phyloP scores from a whole-genome alignment of 1,140 invertebrate species.

The Drosophila bipectinata region DNA sequence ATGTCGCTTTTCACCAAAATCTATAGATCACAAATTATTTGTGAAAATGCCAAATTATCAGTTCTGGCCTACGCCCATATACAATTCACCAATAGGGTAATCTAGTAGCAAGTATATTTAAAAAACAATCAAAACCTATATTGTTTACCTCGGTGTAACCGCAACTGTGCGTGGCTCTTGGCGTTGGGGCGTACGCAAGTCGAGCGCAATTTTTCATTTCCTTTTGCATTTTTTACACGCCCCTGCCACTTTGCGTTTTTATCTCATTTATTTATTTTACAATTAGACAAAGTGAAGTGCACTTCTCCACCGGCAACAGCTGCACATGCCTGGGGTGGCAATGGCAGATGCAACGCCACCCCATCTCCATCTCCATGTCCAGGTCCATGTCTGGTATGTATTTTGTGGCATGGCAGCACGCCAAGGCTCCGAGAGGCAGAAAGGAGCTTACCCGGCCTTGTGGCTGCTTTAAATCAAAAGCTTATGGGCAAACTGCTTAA shows the following conservation, averaged over 20 bases:
- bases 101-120: no score
- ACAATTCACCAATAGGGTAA: background rate
- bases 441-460: slow-evolving; percentile 20
- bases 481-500: slow-evolving; percentile 60
- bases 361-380: slow-evolving; percentile 1
- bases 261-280: slow-evolving; percentile 78
- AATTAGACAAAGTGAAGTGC: slow-evolving; percentile 77
- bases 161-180: slow-evolving; percentile 1
- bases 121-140: background rate
- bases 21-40: no score
- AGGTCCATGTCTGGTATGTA: slow-evolving; percentile 13
- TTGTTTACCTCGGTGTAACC: slow-evolving; percentile 7
- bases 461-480: slow-evolving; percentile 60
- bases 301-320: slow-evolving; percentile 40
- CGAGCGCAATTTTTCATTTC: slow-evolving; percentile 66
- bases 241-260: slow-evolving; percentile 61
- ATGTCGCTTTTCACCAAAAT: no score
- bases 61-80: no score
- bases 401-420: slow-evolving; percentile 36
- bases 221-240: slow-evolving; percentile 48
- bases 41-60: no score
- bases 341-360: slow-evolving; percentile 19
- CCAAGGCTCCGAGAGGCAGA: slow-evolving; percentile 12
- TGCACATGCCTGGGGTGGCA: slow-evolving; percentile 19
- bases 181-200: slow-evolving; percentile 20